Evolutionary conservation across 2,113 vertebrate species (phyloP).

Genomic region (Narcine bancroftii): DNA sequence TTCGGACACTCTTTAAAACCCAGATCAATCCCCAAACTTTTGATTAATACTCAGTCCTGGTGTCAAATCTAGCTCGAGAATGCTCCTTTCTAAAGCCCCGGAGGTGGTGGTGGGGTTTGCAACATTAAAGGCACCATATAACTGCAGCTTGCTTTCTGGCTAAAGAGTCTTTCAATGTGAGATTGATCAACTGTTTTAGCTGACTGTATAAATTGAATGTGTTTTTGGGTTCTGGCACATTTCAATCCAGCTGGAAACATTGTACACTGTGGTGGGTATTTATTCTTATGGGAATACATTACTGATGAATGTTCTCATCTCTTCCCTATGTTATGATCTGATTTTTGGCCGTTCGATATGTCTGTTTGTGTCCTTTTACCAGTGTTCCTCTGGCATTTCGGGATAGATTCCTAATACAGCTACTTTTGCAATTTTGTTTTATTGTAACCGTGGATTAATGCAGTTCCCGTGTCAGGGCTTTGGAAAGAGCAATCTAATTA

Average conservation of each 20-base stretch:
- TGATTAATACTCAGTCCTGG: too few species aligned
- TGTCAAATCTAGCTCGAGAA: too few species aligned
- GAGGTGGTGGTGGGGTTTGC: too few species aligned
- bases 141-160: background rate
- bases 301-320: background rate
- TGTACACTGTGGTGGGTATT: conserved; percentile 23
- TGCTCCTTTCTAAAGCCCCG: too few species aligned
- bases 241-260: conserved; percentile 31
- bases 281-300: conserved; percentile 6
- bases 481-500: background rate
- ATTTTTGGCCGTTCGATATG: background rate
- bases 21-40: too few species aligned
- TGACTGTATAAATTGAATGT: background rate
- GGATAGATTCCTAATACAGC: background rate
- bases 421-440: background rate
- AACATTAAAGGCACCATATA: too few species aligned
- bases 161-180: background rate
- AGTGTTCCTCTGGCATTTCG: background rate
- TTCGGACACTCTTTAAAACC: too few species aligned
- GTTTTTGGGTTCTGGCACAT: conserved; percentile 19
- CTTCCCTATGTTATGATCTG: background rate
- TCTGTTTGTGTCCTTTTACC: background rate
- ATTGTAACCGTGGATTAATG: background rate
- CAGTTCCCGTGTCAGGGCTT: background rate
- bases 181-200: background rate